Base-by-base conservation (phyloP, 2,888 invertebrate species). In the Harpagoxenus sublaevis region DNA sequence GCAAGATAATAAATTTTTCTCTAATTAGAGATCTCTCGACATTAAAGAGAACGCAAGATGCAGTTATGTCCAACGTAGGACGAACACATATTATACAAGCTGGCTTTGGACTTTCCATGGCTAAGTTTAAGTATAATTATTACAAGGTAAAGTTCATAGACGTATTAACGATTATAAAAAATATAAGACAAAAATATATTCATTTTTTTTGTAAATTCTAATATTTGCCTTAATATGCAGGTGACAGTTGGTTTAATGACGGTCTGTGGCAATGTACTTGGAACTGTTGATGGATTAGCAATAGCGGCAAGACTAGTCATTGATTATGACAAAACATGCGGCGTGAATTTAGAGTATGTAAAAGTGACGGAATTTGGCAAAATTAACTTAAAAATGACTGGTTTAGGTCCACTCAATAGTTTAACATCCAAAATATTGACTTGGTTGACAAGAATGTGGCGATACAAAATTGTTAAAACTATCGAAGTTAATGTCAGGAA, bases 21-120 rank as follows among this genome's bases (percentile, higher is more conserved):
- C 23, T 23, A 23, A 23, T 23, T 23, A 92, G 92, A 45, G 88
- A 91, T 81, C 55, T 92, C 0, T 88, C 89, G 10, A 91, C 91
- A 1, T 31, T 92, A 5, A 77, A 74, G 28, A 88, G 91, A 86
- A 88, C 70, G 15, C 84, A 79, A 1, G 74, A 92, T 63, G 89
- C 88, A 10, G 31, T 62, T 18, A 66, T 92, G 18, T 81, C 83
- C 8, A 87, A 88, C 42, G n/a, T 83, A 2, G 88, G 87, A 8
- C 9, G 39, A 23, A 91, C 87, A 63, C 87, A 90, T 35, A 31
- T 81, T 6, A 87, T 88, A 28, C 84, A 86, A 10, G 85, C 87
- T 53, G 90, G 87, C n/a, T 88, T 92, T 70, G 89, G 88, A 53
- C 75, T 92, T 8, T 74, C 85, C 31, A 78, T n/a, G 45, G 87